These are phyloP conservation scores for Lagorchestes hirsutus DNA, from an alignment of 2,797 vertebrate genomes.

Conservation along the genomic window DNA sequence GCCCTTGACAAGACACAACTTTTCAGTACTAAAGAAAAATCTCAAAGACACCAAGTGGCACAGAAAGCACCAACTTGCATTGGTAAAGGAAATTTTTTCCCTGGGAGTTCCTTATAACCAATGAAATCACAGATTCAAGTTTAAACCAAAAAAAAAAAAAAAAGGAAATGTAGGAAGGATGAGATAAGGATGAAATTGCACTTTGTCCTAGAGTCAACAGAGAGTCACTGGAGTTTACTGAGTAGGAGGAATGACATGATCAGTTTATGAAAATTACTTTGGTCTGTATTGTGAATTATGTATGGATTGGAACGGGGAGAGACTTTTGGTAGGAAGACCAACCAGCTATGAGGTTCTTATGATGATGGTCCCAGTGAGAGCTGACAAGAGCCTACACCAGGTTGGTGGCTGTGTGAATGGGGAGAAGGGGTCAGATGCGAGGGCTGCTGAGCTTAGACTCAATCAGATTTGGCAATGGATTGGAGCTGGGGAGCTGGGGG, in stretches of 20 bases:
- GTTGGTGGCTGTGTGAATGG: neutral
- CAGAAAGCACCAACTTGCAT: neutral
- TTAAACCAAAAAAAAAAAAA: neutral
- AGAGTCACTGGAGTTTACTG: neutral
- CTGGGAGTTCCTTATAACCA: neutral
- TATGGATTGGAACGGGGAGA: neutral
- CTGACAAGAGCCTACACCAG: neutral
- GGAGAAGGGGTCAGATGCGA: slow-evolving; percentile 19
- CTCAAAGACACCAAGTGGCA: neutral
- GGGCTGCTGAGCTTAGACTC: neutral
- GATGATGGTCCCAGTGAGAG: neutral
- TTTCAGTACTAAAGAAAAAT: neutral
- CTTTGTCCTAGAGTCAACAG: neutral
- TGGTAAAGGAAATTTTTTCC: neutral
- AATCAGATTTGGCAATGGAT: neutral
- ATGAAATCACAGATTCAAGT: neutral
- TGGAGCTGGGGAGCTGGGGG: neutral
- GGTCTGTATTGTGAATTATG: neutral
- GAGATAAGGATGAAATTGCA: neutral
- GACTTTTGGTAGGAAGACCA: neutral
- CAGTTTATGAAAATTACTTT: neutral
- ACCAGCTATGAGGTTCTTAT: neutral
- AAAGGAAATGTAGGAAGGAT: neutral
- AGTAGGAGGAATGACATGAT: neutral
- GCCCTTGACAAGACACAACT: neutral